Conservation (phyloP, 2,888 invertebrate species). For the Crocallis elinguaria region DNA sequence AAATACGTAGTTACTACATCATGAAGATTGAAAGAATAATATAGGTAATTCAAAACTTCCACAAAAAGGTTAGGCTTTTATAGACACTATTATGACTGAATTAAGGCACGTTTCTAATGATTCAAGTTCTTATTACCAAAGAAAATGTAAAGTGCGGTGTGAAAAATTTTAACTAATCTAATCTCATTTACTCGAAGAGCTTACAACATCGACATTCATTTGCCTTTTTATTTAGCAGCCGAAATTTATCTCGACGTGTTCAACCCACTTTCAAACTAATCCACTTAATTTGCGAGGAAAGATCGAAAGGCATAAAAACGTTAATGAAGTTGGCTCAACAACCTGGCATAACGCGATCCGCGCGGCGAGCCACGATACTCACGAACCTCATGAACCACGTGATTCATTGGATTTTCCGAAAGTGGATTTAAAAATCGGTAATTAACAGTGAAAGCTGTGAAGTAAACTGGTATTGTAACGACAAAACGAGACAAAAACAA, state of each 20-base stretch:
- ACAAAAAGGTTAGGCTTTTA: too few species aligned
- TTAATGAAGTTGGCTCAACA: slow-evolving; percentile 43
- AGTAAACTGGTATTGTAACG: slow-evolving; percentile 58
- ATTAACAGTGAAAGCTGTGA: slow-evolving; percentile 61
- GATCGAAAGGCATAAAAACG: slow-evolving; percentile 44
- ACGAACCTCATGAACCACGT: slow-evolving; percentile 34
- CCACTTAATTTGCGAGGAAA: slow-evolving; percentile 43
- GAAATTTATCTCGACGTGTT: slow-evolving; percentile 42
- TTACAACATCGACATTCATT: slow-evolving; percentile 14
- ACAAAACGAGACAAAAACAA: slow-evolving; percentile 61
- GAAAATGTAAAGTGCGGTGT: neutral
- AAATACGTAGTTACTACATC: neutral
- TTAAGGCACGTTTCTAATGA: neutral
- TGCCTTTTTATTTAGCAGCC: slow-evolving; percentile 20
- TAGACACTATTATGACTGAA: too few species aligned
- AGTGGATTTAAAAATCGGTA: slow-evolving; percentile 51
- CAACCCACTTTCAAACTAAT: slow-evolving; percentile 44
- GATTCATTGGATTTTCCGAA: slow-evolving; percentile 55
- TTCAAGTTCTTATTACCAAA: neutral
- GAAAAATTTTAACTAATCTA: slow-evolving; percentile 1
- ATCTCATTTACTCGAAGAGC: slow-evolving; percentile 8
- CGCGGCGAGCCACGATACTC: slow-evolving; percentile 25
- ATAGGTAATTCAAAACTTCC: too few species aligned
- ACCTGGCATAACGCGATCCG: slow-evolving; percentile 26
- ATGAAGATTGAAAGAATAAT: neutral